Evolutionary conservation across 1,140 invertebrate species (phyloP), one percentile per base, ranked within the genome.

Genomic region (Lineus longissimus): DNA sequence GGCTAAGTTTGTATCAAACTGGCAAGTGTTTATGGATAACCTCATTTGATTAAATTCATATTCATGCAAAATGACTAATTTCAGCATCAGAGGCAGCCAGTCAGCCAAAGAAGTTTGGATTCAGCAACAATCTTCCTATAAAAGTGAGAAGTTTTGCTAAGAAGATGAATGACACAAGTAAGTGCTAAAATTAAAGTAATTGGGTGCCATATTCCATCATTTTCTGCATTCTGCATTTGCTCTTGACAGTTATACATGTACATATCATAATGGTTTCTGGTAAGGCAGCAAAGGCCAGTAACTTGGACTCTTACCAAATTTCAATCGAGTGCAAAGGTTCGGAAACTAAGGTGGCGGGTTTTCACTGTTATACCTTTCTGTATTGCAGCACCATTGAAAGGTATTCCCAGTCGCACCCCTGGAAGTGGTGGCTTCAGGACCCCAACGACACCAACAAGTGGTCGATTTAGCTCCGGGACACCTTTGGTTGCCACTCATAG

Each of bases 161-260:
- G 66, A 95, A 95, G 86, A 95, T 97, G 91, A 95, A 93, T 72
- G 94, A 97, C 79, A 92, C 92, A 65, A 93, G 91, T 94, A 85
- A 87, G 84, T 81, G 19, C n/a, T 51, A 51, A n/a, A 23, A 27
- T 51, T n/a, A 51, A 23, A 51, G 9, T 4, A 6, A 36, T 36
- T 4, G 15, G 15, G 15, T 36, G 33, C 33, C 4, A 15, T 15
- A 36, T 15, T 36, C 33, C 33, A 4, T 7, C 6, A 7, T 4
- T 36, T 36, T 36, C 33, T 36, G 33, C 33, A n/a, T n/a, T n/a
- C n/a, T n/a, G n/a, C n/a, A n/a, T n/a, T n/a, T n/a, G n/a, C n/a
- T n/a, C n/a, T n/a, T n/a, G n/a, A n/a, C n/a, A n/a, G n/a, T n/a
- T n/a, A n/a, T n/a, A n/a, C n/a, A n/a, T n/a, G n/a, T n/a, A n/a